These are phyloP conservation scores for Diphyllodes magnificus DNA, from an alignment of 2,113 vertebrate genomes.

Conservation along the genomic window DNA sequence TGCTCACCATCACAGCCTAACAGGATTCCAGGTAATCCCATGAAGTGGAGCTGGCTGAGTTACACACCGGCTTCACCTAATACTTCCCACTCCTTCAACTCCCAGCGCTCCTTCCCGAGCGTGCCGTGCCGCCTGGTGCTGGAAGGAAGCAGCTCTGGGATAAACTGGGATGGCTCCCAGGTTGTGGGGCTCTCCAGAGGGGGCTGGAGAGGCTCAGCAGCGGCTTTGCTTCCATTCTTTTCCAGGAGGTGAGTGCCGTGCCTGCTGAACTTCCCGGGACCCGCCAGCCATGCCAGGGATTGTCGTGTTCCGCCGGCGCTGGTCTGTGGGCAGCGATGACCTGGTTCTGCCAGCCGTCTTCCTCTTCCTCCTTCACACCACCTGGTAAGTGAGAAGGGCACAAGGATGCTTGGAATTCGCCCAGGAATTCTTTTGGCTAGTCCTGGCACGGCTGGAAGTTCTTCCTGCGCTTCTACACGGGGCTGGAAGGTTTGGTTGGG, in stretches of 20 bases:
- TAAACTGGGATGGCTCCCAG: background rate
- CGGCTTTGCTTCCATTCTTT: background rate
- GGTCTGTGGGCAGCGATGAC: slow-evolving; percentile 99
- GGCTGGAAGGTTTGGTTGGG: background rate
- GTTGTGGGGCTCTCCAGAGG: background rate
- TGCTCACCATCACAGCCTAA: background rate
- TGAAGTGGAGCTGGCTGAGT: background rate
- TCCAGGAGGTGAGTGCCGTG: slow-evolving; percentile 66
- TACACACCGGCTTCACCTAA: background rate
- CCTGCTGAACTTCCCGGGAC: slow-evolving; percentile 63
- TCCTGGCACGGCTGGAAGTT: background rate
- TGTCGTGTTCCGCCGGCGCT: slow-evolving; percentile 98
- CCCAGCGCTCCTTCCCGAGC: background rate
- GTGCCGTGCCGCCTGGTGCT: background rate
- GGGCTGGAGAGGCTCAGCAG: background rate
- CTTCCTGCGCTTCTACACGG: rapidly evolving
- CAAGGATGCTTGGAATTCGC: background rate
- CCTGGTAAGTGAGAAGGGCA: slow-evolving; percentile 80
- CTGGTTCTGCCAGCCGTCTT: slow-evolving; percentile 97
- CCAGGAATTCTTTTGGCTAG: background rate
- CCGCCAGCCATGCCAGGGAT: slow-evolving; percentile 90
- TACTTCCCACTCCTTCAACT: background rate
- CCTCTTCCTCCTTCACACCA: slow-evolving; percentile 95
- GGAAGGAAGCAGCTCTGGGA: background rate
- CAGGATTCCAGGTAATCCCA: slow-evolving; percentile 10